phyloP scores from a whole-genome alignment of 2,888 invertebrate genomes.

The Hoplodrina ambigua region DNA sequence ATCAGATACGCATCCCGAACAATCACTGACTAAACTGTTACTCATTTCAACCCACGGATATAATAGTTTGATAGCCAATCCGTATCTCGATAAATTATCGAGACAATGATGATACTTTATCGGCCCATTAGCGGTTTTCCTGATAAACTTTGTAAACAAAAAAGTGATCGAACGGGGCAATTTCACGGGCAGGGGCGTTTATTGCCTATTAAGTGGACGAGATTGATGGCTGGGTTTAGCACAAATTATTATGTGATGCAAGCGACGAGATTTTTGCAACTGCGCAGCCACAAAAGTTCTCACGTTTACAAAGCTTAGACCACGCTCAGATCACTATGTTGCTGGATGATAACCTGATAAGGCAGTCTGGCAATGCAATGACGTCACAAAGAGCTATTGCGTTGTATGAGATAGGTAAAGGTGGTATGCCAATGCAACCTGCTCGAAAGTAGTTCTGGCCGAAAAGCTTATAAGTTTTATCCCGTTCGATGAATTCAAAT shows the following conservation, averaged over 20 bases:
- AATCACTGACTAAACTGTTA: slow-evolving; percentile 29
- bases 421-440: too few species aligned
- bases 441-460: too few species aligned
- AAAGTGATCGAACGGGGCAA: slow-evolving; percentile 76
- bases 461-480: too few species aligned
- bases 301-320: background rate
- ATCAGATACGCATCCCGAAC: slow-evolving; percentile 19
- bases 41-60: slow-evolving; percentile 34
- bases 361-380: background rate
- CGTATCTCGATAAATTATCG: slow-evolving; percentile 73
- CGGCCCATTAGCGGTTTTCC: slow-evolving; percentile 77
- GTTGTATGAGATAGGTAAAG: background rate
- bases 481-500: too few species aligned
- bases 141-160: slow-evolving; percentile 80
- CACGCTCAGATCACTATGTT: background rate
- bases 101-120: slow-evolving; percentile 79
- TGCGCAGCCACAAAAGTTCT: background rate
- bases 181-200: slow-evolving; percentile 79
- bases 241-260: background rate
- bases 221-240: slow-evolving; percentile 32
- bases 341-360: background rate
- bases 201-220: slow-evolving; percentile 37
- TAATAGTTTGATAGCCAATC: slow-evolving; percentile 49
- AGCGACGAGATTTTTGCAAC: background rate
- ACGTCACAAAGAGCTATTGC: background rate